Evolutionary conservation across 1,140 invertebrate species (phyloP), one percentile per base, ranked within the genome.

Genomic region (Lasioglossum baleicum): DNA sequence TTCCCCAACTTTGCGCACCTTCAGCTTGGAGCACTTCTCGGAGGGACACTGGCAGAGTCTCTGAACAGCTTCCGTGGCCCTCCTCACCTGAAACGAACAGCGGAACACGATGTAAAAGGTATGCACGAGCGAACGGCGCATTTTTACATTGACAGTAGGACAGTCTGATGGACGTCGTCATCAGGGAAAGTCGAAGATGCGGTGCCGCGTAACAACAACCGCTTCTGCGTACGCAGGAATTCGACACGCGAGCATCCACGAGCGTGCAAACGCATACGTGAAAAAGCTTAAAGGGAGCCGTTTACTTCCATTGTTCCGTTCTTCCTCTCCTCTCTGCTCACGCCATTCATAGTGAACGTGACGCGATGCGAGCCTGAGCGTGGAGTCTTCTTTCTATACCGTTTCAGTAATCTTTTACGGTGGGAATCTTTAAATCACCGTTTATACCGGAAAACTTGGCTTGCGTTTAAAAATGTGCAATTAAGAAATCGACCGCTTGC

Each of bases 1-100:
- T 92, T 97, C 96, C 31, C 96, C 96, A 64, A 97, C 95, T 90
- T 97, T 96, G 86, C 95, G 95, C 68, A 97, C 95, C 91, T 96
- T 95, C 81, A 97, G 87, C 89, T 95, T 96, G 44, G 94, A 95
- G 90, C 96, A 96, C 87, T 95, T 95, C n/a, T 94, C 94, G n/a
- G 94, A 94, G 75, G 94, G 92, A 88, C 96, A 96, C 81, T 94
- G 95, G 89, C 96, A 96, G 82, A 95, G 95, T 88, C 94, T 94
- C 87, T 96, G 95, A 88, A 96, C 94, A 75, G 95, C 94, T 75
- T 95, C 93, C 3, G 95, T 95, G 58, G 95, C 95, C 88, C 95
- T 93, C 89, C 96, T 95, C 10, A 96, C 95, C 94, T 96, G 83
- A 64, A 84, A 22, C 53, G 22, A 35, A 15, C 3, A 15, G 69